These are phyloP conservation scores for Solea senegalensis DNA, from an alignment of 2,113 vertebrate genomes.

Conservation along the genomic window DNA sequence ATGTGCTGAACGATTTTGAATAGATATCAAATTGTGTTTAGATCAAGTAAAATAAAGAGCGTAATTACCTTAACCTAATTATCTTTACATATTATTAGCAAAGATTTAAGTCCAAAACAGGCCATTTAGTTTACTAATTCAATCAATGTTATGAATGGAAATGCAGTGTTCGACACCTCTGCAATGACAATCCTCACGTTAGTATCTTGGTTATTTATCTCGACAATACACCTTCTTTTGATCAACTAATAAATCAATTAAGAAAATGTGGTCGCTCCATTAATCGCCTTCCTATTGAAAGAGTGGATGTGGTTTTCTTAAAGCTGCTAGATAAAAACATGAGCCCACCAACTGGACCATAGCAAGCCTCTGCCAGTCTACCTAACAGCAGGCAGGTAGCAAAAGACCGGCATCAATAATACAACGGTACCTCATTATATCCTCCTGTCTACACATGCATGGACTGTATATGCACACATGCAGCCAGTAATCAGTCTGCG, in stretches of 20 bases:
- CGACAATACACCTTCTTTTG: background rate
- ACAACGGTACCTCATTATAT: conserved; percentile 75
- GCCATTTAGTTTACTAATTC: too few species aligned
- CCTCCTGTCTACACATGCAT: conserved; percentile 60
- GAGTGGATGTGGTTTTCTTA: too few species aligned
- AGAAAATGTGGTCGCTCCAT: background rate
- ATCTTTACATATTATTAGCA: too few species aligned
- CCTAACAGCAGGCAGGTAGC: conserved; percentile 79
- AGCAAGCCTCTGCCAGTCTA: conserved; percentile 41
- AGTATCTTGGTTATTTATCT: too few species aligned
- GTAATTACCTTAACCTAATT: too few species aligned
- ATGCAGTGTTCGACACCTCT: too few species aligned
- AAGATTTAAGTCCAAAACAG: too few species aligned
- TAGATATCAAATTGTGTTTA: too few species aligned
- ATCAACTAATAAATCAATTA: background rate
- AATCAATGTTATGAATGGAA: too few species aligned
- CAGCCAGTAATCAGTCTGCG: conserved; percentile 67
- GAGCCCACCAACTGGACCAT: conserved; percentile 17
- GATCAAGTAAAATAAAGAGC: too few species aligned
- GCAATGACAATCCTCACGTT: too few species aligned
- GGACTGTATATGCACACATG: conserved; percentile 32
- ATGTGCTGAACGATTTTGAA: too few species aligned
- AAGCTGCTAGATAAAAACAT: conserved; percentile 3
- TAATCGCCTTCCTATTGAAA: background rate
- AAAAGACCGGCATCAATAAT: conserved; percentile 84